Evolutionary conservation across 1,140 invertebrate genomes (phyloP).

Genomic region (Sycophaga agraensis): DNA sequence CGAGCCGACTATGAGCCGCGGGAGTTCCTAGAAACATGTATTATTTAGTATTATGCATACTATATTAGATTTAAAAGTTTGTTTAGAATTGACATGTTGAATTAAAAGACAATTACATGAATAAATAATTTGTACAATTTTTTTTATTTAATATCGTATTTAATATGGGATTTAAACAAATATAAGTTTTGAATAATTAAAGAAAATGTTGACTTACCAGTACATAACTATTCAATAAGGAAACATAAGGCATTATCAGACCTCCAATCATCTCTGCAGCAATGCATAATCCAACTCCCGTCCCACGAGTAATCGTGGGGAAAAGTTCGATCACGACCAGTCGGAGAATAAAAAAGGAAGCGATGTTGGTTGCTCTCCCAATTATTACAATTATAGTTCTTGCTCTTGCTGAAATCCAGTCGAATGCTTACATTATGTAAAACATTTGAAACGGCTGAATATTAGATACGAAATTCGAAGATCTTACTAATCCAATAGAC

Average conservation of each 20-base stretch:
- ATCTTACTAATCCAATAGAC: constrained; percentile 32
- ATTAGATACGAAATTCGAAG: too few species aligned
- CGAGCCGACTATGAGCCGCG: constrained; percentile 28
- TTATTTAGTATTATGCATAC: too few species aligned
- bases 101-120: too few species aligned
- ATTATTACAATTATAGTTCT: constrained; percentile 41
- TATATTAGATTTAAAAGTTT: background rate
- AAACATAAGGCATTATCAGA: constrained; percentile 46
- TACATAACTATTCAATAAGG: constrained; percentile 5
- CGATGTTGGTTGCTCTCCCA: constrained; percentile 40
- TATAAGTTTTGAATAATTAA: too few species aligned
- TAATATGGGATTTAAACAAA: too few species aligned
- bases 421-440: too few species aligned
- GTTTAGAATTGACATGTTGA: too few species aligned
- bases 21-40: constrained; percentile 7
- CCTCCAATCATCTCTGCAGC: constrained; percentile 46
- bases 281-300: constrained; percentile 46
- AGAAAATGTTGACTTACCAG: background rate
- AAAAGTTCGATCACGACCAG: constrained; percentile 50
- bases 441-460: too few species aligned
- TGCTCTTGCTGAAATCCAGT: constrained; percentile 35
- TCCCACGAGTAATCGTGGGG: constrained; percentile 49
- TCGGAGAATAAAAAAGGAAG: constrained; percentile 40
- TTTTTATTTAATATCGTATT: too few species aligned
- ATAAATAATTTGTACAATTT: too few species aligned